These are phyloP conservation scores for Toxonevra muliebris DNA, from an alignment of 2,888 invertebrate species.

Conservation along the genomic window DNA sequence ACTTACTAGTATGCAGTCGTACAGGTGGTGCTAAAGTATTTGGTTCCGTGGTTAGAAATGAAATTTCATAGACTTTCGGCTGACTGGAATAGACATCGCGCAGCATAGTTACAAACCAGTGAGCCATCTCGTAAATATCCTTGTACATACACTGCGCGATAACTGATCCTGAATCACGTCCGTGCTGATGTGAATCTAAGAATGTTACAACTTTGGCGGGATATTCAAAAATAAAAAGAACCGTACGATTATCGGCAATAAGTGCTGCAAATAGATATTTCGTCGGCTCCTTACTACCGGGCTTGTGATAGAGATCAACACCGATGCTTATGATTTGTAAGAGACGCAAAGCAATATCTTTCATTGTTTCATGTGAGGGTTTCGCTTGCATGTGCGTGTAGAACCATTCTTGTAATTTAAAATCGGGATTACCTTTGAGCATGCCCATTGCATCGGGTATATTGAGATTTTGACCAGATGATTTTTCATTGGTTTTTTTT, in stretches of 20 bases:
- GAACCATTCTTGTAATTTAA: slow-evolving; percentile 58
- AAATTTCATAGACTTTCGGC: slow-evolving; percentile 55
- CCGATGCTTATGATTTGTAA: slow-evolving; percentile 53
- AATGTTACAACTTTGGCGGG: slow-evolving; percentile 51
- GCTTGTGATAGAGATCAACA: slow-evolving; percentile 50
- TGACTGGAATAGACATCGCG: slow-evolving; percentile 54
- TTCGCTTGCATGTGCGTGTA: slow-evolving; percentile 58
- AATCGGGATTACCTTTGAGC: slow-evolving; percentile 57
- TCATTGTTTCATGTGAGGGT: slow-evolving; percentile 45
- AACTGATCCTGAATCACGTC: slow-evolving; percentile 53
- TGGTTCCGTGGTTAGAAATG: slow-evolving; percentile 47
- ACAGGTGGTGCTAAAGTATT: slow-evolving; percentile 22
- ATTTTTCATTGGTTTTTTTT: slow-evolving; percentile 53
- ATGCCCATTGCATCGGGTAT: slow-evolving; percentile 68
- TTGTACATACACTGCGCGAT: slow-evolving; percentile 52
- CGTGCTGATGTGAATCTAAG: slow-evolving; percentile 59
- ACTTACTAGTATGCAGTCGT: too few species aligned
- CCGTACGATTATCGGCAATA: slow-evolving; percentile 58
- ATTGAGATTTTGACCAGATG: slow-evolving; percentile 66
- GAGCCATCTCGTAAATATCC: slow-evolving; percentile 49
- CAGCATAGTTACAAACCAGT: slow-evolving; percentile 56
- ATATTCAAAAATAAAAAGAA: slow-evolving; percentile 55
- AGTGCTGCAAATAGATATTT: slow-evolving; percentile 54
- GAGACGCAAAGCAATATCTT: slow-evolving; percentile 51
- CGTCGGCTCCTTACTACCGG: slow-evolving; percentile 14